These are phyloP conservation scores for Caenorhabditis panamensis DNA, from an alignment of 2,888 invertebrate species.

Conservation along the genomic window DNA sequence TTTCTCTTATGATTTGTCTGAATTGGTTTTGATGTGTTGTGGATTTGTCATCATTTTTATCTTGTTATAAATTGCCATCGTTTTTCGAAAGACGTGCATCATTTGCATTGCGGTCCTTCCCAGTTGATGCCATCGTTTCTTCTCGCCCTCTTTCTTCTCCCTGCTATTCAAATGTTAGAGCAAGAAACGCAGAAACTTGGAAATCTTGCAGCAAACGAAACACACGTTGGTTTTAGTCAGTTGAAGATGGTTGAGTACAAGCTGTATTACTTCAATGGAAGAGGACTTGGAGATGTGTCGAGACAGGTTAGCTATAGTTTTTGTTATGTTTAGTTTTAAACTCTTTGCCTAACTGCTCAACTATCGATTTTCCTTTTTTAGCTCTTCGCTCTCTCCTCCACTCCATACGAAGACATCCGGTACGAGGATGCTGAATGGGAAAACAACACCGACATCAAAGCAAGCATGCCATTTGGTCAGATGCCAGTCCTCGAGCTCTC, in stretches of 20 bases:
- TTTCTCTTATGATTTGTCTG: no score
- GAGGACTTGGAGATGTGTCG: slow-evolving; percentile 63
- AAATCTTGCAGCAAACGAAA: neutral
- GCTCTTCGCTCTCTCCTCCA: slow-evolving; percentile 55
- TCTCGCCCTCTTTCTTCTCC: neutral
- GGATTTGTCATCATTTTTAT: no score
- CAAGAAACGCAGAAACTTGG: slow-evolving; percentile 33
- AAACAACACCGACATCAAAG: neutral
- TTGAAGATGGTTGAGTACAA: slow-evolving; percentile 66
- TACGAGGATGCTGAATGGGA: slow-evolving; percentile 30
- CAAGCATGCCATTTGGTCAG: slow-evolving; percentile 51
- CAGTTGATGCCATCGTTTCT: no score
- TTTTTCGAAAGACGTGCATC: no score
- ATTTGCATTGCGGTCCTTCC: neutral
- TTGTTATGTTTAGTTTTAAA: no score
- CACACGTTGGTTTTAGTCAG: no score
- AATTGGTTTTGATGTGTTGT: no score
- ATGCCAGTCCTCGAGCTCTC: slow-evolving; percentile 48
- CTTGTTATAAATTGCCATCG: no score
- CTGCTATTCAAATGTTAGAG: slow-evolving; percentile 3
- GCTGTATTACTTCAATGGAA: slow-evolving; percentile 63
- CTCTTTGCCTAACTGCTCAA: no score
- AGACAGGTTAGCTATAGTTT: slow-evolving; percentile 49
- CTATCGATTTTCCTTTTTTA: no score
- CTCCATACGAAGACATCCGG: slow-evolving; percentile 53